Evolutionary conservation across 2,797 vertebrate species (phyloP).

Genomic region (Ispidina picta): DNA sequence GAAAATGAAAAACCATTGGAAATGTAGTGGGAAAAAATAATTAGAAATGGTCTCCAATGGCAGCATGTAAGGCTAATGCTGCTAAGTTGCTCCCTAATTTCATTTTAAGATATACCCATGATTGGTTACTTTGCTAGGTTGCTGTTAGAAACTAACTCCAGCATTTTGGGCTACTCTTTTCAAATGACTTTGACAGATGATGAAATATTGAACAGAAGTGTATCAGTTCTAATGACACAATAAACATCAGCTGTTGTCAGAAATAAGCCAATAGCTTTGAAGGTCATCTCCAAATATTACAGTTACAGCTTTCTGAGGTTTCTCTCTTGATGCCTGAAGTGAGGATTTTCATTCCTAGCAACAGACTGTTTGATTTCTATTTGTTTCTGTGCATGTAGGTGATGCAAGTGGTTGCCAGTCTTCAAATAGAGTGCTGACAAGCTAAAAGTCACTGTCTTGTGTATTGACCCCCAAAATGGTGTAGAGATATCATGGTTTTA

Average conservation of each 20-base stretch:
- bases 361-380: not conserved
- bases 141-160: not conserved
- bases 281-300: not conserved
- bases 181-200: not conserved
- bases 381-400: not conserved
- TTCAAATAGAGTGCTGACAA: not conserved
- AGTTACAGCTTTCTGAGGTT: not conserved
- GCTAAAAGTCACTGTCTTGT: not conserved
- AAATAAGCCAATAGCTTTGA: not conserved
- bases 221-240: not conserved
- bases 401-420: not conserved
- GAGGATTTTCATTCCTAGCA: not conserved
- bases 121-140: not conserved
- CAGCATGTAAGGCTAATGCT: not conserved
- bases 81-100: not conserved
- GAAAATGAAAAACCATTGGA: not conserved
- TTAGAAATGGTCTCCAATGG: not conserved
- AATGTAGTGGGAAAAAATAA: not conserved
- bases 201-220: not conserved
- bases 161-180: not conserved
- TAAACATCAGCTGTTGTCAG: not conserved
- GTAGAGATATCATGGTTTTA: not conserved
- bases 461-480: not conserved
- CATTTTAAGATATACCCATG: not conserved
- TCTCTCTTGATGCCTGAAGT: not conserved